Evolutionary conservation across 2,113 vertebrate species (phyloP).

Genomic region (Prunella himalayana): DNA sequence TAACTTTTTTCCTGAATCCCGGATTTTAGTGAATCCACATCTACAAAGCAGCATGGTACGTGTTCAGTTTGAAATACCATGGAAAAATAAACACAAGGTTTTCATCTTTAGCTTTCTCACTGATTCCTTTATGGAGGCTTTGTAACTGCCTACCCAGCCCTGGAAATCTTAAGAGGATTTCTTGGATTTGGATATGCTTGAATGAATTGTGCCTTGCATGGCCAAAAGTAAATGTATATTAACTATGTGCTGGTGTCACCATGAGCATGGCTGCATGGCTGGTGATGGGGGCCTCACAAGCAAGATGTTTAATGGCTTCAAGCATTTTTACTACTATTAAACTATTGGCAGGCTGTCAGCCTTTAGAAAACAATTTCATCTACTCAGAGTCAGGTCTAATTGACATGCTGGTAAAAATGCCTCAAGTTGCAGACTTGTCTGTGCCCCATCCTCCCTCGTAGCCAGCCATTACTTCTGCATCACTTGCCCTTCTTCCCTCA

Average conservation of each 20-base stretch:
- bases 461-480: not conserved
- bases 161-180: not conserved
- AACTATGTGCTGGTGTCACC: not conserved
- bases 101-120: not conserved
- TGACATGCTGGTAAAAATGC: not conserved
- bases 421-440: not conserved
- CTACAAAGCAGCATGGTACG: not conserved
- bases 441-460: not conserved
- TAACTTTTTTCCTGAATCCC: not conserved
- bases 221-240: not conserved
- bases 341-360: not conserved
- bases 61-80: not conserved
- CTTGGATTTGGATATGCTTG: not conserved
- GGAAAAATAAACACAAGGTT: not conserved
- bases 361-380: slow-evolving; percentile 12
- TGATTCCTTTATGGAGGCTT: not conserved
- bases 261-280: not conserved
- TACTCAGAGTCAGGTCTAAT: not conserved
- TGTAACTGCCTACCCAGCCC: not conserved
- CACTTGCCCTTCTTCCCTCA: rapidly evolving
- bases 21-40: not conserved
- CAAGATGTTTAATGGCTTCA: not conserved
- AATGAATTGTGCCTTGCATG: not conserved
- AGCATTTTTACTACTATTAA: not conserved
- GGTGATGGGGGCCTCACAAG: not conserved